phyloP scores from a whole-genome alignment of 2,888 invertebrate genomes.

The Micoletzkya japonica region DNA sequence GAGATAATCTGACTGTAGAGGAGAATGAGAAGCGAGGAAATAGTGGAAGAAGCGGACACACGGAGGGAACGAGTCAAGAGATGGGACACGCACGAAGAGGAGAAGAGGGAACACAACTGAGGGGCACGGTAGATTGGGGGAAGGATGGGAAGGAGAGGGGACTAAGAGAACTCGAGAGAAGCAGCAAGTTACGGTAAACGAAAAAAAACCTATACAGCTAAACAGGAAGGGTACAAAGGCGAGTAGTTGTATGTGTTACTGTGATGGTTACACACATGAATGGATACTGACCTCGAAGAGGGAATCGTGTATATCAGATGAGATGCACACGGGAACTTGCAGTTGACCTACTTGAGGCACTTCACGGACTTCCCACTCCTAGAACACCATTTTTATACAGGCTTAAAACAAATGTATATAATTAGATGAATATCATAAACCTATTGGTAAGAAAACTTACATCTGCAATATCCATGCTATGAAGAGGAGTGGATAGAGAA shows the following conservation, averaged over 20 bases:
- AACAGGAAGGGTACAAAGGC: no score
- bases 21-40: neutral
- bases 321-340: conserved; percentile 23
- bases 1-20: conserved; percentile 1
- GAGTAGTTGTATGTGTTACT: no score
- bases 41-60: neutral
- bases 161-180: no score
- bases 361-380: conserved; percentile 22
- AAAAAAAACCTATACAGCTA: no score
- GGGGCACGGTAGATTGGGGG: neutral
- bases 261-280: no score
- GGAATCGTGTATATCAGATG: conserved; percentile 1
- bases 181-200: no score
- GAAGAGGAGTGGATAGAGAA: neutral
- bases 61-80: conserved; percentile 18
- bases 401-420: neutral
- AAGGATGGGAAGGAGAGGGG: no score
- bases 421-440: neutral
- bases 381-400: neutral
- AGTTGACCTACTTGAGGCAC: conserved; percentile 21
- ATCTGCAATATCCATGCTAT: conserved; percentile 10
- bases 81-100: conserved; percentile 18
- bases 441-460: neutral
- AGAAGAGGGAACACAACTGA: conserved; percentile 4
- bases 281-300: conserved; percentile 7